Conservation (phyloP, 2,113 vertebrate species). For the Perca fluviatilis region DNA sequence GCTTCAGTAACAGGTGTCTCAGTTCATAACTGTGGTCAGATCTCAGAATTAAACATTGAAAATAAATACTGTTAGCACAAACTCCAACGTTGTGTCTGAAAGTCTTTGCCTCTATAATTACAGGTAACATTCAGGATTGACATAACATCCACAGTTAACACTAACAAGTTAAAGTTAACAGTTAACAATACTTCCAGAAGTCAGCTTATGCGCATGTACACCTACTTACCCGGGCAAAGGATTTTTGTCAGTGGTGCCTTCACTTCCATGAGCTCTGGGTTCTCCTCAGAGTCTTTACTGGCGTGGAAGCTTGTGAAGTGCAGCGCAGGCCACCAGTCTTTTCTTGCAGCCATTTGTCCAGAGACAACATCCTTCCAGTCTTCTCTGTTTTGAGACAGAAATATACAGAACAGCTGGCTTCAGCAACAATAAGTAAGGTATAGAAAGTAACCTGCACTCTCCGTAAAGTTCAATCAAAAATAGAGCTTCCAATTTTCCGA, state of each 20-base stretch:
- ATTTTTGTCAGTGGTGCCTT: constrained; percentile 85
- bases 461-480: not conserved
- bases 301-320: constrained; percentile 89
- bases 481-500: not conserved
- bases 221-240: constrained; percentile 85
- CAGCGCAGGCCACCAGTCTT: constrained; percentile 90
- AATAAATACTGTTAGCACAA: not conserved
- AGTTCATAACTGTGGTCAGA: not conserved
- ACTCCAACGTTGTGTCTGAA: too few relatives aligned
- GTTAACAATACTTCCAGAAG: too few relatives aligned
- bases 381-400: constrained; percentile 45
- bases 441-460: not conserved
- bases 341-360: constrained; percentile 86
- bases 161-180: not conserved
- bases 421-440: not conserved
- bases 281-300: constrained; percentile 82
- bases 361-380: constrained; percentile 70
- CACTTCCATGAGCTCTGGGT: constrained; percentile 77
- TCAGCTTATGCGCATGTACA: not conserved
- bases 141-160: not conserved
- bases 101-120: not conserved
- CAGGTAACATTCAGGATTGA: not conserved
- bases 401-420: not conserved
- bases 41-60: not conserved
- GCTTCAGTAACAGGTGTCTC: not conserved